Percentiles rank a stretch among this genome's conserved stretches.
Conservation (phyloP, 2,797 vertebrate species). For the Acanthurus leucopareius region DNA sequence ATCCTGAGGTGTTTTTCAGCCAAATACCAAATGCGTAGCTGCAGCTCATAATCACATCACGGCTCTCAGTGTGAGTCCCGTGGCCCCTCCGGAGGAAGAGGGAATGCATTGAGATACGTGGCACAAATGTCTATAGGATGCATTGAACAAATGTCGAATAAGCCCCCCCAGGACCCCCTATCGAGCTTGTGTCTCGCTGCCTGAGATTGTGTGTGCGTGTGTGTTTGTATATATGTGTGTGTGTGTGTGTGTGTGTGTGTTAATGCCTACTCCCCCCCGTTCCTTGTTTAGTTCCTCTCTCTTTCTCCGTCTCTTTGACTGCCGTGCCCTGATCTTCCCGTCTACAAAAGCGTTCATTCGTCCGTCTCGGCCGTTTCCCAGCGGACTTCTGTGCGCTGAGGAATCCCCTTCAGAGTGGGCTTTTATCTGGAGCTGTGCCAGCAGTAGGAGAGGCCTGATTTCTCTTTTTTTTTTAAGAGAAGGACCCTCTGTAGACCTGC, state of each 20-base stretch:
- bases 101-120: conserved; percentile 46
- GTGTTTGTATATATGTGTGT: too few species aligned
- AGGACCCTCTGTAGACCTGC: conserved; percentile 68
- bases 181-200: conserved; percentile 65
- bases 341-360: conserved; percentile 67
- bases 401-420: conserved; percentile 67
- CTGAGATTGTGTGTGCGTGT: conserved; percentile 35
- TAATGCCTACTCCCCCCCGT: neutral
- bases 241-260: conserved; percentile 17
- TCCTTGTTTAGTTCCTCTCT: conserved; percentile 60
- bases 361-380: conserved; percentile 61
- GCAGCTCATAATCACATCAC: conserved; percentile 53
- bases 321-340: conserved; percentile 30
- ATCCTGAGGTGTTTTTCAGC: neutral
- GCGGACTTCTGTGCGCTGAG: conserved; percentile 62
- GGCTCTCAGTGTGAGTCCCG: conserved; percentile 47
- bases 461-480: conserved; percentile 22
- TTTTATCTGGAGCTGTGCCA: conserved; percentile 73
- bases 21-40: conserved; percentile 44
- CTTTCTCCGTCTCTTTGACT: conserved; percentile 59
- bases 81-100: conserved; percentile 14
- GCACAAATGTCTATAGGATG: conserved; percentile 63
- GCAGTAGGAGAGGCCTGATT: conserved; percentile 60
- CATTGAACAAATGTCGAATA: conserved; percentile 63
- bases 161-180: conserved; percentile 64